These are phyloP conservation scores for Eristalis arbustorum DNA, from an alignment of 2,888 invertebrate species.

Conservation along the genomic window DNA sequence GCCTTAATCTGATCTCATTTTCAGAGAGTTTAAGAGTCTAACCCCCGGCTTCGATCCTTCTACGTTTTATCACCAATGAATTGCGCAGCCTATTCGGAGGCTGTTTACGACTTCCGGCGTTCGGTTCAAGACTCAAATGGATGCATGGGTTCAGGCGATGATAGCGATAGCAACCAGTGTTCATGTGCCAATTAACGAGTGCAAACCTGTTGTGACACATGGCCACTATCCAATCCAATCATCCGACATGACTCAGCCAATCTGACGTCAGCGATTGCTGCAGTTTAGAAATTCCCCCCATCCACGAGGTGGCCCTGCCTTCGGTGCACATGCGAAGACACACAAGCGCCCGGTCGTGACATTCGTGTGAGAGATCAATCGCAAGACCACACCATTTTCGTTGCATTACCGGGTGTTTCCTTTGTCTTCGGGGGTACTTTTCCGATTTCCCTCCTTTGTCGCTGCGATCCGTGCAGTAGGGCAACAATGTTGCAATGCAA, in stretches of 20 bases:
- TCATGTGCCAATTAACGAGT: not conserved
- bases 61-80: not conserved
- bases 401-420: not conserved
- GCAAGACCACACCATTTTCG: constrained; percentile 17
- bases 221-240: not conserved
- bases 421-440: constrained; percentile 13
- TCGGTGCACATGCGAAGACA: not conserved
- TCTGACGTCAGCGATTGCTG: not conserved
- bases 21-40: not conserved
- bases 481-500: not conserved
- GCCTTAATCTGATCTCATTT: not conserved
- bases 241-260: not conserved
- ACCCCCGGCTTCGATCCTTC: not conserved
- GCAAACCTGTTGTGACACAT: not conserved
- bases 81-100: not conserved
- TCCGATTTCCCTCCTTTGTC: not conserved
- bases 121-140: not conserved
- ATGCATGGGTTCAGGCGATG: not conserved
- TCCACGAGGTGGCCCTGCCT: not conserved
- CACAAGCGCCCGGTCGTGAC: constrained; percentile 12
- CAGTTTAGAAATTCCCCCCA: not conserved
- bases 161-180: not conserved
- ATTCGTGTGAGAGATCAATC: constrained; percentile 24
- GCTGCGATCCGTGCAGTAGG: not conserved
- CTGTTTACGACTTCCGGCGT: not conserved